Evolutionary conservation across 2,113 vertebrate species (phyloP).

Genomic region (Scomber scombrus): DNA sequence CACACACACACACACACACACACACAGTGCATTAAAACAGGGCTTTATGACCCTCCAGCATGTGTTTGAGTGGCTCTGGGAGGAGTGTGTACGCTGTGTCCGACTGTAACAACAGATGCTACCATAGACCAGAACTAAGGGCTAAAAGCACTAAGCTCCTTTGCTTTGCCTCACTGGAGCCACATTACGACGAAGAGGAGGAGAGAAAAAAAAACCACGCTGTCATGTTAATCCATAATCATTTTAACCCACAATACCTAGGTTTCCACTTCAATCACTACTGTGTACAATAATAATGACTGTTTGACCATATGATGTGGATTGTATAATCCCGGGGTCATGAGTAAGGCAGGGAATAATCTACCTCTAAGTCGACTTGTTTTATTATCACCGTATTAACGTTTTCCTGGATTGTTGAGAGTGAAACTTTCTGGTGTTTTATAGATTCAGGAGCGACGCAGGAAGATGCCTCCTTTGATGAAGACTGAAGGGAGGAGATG

Average conservation of each 20-base stretch:
- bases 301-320: slow-evolving; percentile 24
- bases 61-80: slow-evolving; percentile 63
- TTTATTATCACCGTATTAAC: background rate
- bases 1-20: slow-evolving; percentile 1
- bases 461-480: slow-evolving; percentile 38
- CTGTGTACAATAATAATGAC: slow-evolving; percentile 17
- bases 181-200: slow-evolving; percentile 40
- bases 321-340: slow-evolving; percentile 42
- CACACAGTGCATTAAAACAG: slow-evolving; percentile 47
- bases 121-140: slow-evolving; percentile 36
- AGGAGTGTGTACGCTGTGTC: slow-evolving; percentile 36
- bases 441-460: background rate
- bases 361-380: background rate
- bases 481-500: background rate
- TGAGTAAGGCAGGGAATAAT: background rate
- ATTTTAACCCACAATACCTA: slow-evolving; percentile 62
- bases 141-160: slow-evolving; percentile 76
- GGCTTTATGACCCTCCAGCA: slow-evolving; percentile 60
- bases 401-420: background rate
- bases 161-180: slow-evolving; percentile 58
- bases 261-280: slow-evolving; percentile 63
- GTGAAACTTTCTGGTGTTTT: slow-evolving; percentile 13
- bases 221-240: slow-evolving; percentile 70
- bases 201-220: slow-evolving; percentile 52
- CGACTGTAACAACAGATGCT: slow-evolving; percentile 72